Base-by-base conservation (phyloP, 2,113 vertebrate species). In the Ursus arctos region DNA sequence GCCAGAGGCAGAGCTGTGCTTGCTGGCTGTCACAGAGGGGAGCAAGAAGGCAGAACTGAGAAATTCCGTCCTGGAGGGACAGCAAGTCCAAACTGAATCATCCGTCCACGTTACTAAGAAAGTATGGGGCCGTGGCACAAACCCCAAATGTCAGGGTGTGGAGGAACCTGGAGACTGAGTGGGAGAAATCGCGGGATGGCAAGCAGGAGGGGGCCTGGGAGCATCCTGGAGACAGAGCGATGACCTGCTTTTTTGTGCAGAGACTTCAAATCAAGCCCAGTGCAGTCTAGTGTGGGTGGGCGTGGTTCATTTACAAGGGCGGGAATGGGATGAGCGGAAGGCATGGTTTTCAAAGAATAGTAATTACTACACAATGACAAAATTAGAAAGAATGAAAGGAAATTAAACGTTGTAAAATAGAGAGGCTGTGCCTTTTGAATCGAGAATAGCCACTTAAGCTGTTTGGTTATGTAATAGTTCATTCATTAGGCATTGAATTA, bases 401-500 rank as follows among this genome's bases (percentile, higher is more conserved):
- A 82, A 86, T 94, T 43, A 92, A 88, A 93, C 40, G 76, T 26
- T n/a, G 69, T 81, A 72, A 87, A 96, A 91, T n/a, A 26, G 0
- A 83, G 85, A 94, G 93, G 36, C 65, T 36, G 40, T 88, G 97
- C 85, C 71, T 93, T 97, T 96, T 77, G 84, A 77, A 82, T 86
- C 36, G 82, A 96, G 86, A 96, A 72, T 36, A 93, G 79, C 77
- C 91, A 94, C 88, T 98, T 93, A 94, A 90, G 47, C 40, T 59
- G 65, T 33, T 95, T 81, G 61, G 43, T 93, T 97, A 83, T 79
- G 33, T 55, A 97, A 76, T 79, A 61, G 31, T 65, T 96, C 76
- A 95, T 95, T 97, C 97, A 96, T 93, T 95, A 87, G 84, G 77
- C 43, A 74, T 26, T 63, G 57, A 91, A 86, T 96, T 95, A 96